These are phyloP conservation scores for Cossypha dichroa DNA, from an alignment of 2,797 vertebrate species.

Conservation along the genomic window DNA sequence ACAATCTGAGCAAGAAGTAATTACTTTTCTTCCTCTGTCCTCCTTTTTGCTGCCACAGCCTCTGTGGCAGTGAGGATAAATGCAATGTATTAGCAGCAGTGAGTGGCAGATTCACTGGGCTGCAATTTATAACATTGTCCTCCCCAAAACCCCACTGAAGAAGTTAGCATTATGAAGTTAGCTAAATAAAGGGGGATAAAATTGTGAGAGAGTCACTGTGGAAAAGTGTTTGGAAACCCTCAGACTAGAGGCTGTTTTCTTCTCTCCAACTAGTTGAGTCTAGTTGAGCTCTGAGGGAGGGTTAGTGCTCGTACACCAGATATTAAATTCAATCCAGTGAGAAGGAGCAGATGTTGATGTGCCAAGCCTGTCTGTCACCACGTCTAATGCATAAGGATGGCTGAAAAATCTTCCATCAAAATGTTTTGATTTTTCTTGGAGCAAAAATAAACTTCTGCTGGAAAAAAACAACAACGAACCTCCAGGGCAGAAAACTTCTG, in stretches of 20 bases:
- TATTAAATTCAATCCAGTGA: slow-evolving; percentile 31
- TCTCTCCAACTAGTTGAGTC: background rate
- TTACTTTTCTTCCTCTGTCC: slow-evolving; percentile 17
- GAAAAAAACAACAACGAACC: background rate
- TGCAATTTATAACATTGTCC: background rate
- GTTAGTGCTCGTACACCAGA: background rate
- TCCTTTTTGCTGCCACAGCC: background rate
- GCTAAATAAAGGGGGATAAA: background rate
- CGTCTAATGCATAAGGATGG: background rate
- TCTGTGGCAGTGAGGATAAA: background rate
- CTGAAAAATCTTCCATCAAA: slow-evolving; percentile 45
- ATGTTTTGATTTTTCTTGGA: slow-evolving; percentile 21
- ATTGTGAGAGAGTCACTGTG: background rate
- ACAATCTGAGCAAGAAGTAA: slow-evolving; percentile 38
- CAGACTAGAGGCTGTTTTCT: background rate
- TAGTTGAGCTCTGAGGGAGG: background rate
- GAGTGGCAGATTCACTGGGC: slow-evolving; percentile 21
- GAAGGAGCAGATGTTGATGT: slow-evolving; percentile 13
- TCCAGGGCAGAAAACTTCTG: slow-evolving; percentile 25
- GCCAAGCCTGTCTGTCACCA: slow-evolving; percentile 15
- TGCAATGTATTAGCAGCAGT: background rate
- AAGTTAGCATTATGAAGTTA: background rate
- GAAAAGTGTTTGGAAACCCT: background rate
- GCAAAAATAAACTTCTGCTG: background rate
- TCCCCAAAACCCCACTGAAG: background rate